Evolutionary conservation across 2,888 invertebrate species (phyloP).

Genomic region (Timandra comae): DNA sequence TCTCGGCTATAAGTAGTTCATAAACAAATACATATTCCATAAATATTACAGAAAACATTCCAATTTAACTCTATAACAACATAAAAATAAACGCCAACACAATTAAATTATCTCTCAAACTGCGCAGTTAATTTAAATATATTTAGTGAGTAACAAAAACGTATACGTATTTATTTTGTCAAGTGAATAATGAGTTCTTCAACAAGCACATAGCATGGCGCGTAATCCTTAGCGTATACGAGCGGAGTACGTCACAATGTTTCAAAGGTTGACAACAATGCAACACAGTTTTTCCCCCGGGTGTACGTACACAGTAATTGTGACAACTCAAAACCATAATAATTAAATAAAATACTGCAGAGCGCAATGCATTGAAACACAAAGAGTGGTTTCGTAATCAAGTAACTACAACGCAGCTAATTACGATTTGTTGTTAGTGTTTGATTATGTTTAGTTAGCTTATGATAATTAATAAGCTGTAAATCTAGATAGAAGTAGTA

Average conservation of each 20-base stretch:
- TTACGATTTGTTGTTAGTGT: background rate
- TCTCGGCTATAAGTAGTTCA: too few species aligned
- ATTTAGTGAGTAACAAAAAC: too few species aligned
- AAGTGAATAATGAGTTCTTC: background rate
- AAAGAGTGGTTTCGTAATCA: conserved; percentile 6
- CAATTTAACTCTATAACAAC: too few species aligned
- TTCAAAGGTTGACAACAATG: conserved; percentile 19
- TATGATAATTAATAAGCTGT: too few species aligned
- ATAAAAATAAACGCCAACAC: too few species aligned
- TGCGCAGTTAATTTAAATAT: too few species aligned
- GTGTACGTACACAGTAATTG: conserved; percentile 18
- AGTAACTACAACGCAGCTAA: conserved; percentile 6
- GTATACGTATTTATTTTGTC: background rate
- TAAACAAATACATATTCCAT: too few species aligned
- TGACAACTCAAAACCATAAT: conserved; percentile 19
- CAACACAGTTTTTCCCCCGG: conserved; percentile 16
- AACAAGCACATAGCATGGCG: background rate
- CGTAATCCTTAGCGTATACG: conserved; percentile 1
- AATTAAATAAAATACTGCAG: conserved; percentile 17
- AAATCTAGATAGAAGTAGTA: too few species aligned
- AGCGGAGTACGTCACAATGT: conserved; percentile 20
- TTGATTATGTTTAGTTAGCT: too few species aligned
- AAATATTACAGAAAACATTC: too few species aligned
- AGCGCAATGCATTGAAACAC: conserved; percentile 11
- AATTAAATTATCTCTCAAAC: too few species aligned